A percentile compares a stretch with the other conserved stretches of the same genome.
These are phyloP conservation scores for Ceratina australensis DNA, from an alignment of 1,140 invertebrate species.

Conservation along the genomic window DNA sequence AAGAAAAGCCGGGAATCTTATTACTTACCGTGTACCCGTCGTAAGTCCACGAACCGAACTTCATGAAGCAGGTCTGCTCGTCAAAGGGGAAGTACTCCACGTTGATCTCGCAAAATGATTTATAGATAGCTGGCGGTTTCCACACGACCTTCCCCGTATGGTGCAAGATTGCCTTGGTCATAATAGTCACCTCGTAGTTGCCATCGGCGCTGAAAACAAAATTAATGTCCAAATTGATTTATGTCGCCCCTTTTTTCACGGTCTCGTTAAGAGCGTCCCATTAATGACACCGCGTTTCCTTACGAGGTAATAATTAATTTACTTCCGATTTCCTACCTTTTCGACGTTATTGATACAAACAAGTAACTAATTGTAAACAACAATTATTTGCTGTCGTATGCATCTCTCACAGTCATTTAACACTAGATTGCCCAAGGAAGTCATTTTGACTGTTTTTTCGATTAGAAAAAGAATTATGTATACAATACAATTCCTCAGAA, in stretches of 20 bases:
- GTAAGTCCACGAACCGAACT: constrained; percentile 97
- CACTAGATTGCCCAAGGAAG: too few species aligned
- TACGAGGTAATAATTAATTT: not conserved
- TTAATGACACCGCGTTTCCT: not conserved
- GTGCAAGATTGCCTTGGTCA: constrained; percentile 96
- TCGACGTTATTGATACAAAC: too few species aligned
- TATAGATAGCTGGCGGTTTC: constrained; percentile 99
- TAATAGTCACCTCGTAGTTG: constrained; percentile 98
- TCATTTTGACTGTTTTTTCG: too few species aligned
- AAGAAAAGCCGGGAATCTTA: not conserved
- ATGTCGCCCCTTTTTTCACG: constrained; percentile 5
- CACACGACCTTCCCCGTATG: constrained; percentile 96
- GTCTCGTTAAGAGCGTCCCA: not conserved
- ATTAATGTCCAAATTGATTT: constrained; percentile 40
- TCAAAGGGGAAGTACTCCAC: constrained; percentile 98
- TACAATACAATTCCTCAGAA: too few species aligned
- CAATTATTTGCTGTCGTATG: too few species aligned
- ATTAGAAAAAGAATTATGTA: too few species aligned
- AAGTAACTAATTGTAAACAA: too few species aligned
- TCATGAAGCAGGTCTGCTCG: constrained; percentile 97
- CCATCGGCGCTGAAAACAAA: constrained; percentile 92
- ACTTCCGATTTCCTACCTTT: too few species aligned
- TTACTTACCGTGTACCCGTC: constrained; percentile 92
- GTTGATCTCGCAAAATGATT: constrained; percentile 98
- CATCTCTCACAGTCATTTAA: too few species aligned